Conservation (phyloP, 1,140 invertebrate genomes). For the Zeugodacus cucurbitae region DNA sequence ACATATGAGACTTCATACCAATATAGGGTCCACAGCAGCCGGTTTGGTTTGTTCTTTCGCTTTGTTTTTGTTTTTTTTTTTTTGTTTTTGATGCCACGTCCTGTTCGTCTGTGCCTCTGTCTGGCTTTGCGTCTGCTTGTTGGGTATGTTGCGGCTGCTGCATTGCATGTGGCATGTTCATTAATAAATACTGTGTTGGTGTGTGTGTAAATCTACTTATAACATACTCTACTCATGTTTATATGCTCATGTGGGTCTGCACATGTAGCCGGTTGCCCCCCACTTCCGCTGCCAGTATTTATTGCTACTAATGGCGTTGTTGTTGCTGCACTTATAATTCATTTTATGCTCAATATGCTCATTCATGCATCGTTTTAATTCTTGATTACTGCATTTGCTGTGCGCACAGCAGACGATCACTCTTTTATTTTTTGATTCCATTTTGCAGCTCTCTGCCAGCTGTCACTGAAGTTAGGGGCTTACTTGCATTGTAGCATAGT, state of each 20-base stretch:
- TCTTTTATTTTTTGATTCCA: background rate
- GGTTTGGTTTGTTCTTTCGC: background rate
- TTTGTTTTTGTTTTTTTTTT: background rate
- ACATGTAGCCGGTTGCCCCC: background rate
- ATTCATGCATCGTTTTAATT: slow-evolving; percentile 22
- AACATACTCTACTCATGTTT: background rate
- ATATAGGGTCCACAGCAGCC: background rate
- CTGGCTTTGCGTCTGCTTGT: slow-evolving; percentile 22
- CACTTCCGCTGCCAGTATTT: slow-evolving; percentile 2
- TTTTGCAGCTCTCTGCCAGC: background rate
- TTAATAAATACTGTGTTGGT: background rate
- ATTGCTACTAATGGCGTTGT: background rate
- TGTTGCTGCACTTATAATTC: background rate
- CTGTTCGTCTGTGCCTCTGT: background rate
- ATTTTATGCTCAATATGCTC: slow-evolving; percentile 24
- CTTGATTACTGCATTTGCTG: slow-evolving; percentile 1
- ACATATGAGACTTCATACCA: background rate
- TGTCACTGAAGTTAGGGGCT: background rate
- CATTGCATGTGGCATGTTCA: slow-evolving; percentile 10
- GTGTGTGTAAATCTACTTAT: background rate
- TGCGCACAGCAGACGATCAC: background rate
- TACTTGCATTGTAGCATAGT: background rate
- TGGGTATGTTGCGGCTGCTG: background rate
- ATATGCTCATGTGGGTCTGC: background rate
- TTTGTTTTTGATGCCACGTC: background rate